Conservation (phyloP, 2,113 vertebrate species). For the Corythoichthys intestinalis region DNA sequence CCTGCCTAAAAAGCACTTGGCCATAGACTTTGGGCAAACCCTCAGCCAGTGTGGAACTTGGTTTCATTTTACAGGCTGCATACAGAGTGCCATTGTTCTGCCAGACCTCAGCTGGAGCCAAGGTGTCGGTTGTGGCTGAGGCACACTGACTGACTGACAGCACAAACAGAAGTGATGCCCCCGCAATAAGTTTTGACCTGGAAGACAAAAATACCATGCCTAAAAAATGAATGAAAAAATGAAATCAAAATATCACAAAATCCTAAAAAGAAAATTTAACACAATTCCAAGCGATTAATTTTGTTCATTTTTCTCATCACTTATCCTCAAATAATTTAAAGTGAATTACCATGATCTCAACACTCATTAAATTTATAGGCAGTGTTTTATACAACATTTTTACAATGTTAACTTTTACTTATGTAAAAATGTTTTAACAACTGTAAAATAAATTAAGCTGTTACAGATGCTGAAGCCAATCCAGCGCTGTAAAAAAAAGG, state of each 20-base stretch:
- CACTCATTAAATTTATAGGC: too few species aligned
- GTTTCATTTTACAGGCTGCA: conserved; percentile 76
- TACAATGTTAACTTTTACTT: too few species aligned
- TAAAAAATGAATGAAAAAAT: too few species aligned
- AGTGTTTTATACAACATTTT: too few species aligned
- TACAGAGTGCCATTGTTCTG: conserved; percentile 58
- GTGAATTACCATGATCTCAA: not conserved
- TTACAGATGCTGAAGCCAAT: too few species aligned
- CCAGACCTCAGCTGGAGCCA: conserved; percentile 51
- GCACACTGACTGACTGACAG: conserved; percentile 31
- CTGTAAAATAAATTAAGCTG: too few species aligned
- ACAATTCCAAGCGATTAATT: too few species aligned
- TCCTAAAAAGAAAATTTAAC: too few species aligned
- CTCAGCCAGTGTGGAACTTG: conserved; percentile 67
- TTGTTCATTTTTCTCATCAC: not conserved
- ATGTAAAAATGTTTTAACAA: too few species aligned
- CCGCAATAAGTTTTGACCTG: conserved; percentile 30
- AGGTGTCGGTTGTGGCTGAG: conserved; percentile 10
- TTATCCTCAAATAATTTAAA: not conserved
- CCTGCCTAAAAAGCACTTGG: conserved; percentile 79
- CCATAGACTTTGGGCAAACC: conserved; percentile 77
- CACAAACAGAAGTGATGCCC: conserved; percentile 31
- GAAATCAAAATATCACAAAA: too few species aligned
- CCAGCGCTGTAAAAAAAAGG: too few species aligned
- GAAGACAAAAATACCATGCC: conserved; percentile 4